A percentile compares a stretch with the other conserved stretches of the same genome.
These are phyloP conservation scores for Drosophila flavopinicola DNA, from an alignment of 2,888 invertebrate genomes.

Conservation along the genomic window DNA sequence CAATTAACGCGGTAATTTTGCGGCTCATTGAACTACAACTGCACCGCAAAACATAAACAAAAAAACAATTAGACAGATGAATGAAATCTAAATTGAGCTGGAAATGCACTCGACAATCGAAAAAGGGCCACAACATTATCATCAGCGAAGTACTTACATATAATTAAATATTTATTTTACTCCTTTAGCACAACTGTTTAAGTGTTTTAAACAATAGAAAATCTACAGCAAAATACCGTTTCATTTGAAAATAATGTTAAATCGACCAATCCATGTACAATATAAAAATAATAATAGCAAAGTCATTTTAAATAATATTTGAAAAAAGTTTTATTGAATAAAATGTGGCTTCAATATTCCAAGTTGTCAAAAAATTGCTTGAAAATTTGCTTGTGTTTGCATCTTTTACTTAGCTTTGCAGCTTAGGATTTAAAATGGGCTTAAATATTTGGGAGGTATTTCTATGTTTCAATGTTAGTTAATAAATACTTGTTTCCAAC, in stretches of 20 bases:
- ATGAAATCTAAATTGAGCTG: constrained; percentile 38
- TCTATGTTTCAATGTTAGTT: too few species aligned
- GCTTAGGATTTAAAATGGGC: too few species aligned
- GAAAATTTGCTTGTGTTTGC: too few species aligned
- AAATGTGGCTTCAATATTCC: too few species aligned
- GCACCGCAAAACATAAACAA: constrained; percentile 31
- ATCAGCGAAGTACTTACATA: constrained; percentile 34
- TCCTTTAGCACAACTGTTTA: constrained; percentile 31
- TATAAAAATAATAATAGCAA: too few species aligned
- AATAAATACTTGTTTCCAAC: too few species aligned
- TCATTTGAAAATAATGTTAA: constrained; percentile 21
- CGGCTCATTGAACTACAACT: constrained; percentile 47
- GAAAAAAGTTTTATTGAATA: too few species aligned
- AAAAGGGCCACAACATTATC: constrained; percentile 8
- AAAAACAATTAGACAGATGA: constrained; percentile 46
- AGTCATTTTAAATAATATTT: too few species aligned
- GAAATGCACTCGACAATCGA: constrained; percentile 7
- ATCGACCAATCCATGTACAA: too few species aligned
- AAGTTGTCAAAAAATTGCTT: too few species aligned
- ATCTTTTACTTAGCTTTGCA: too few species aligned
- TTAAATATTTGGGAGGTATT: too few species aligned
- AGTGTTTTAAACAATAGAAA: constrained; percentile 29
- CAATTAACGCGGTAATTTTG: constrained; percentile 33
- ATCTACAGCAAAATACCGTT: constrained; percentile 56
- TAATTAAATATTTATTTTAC: constrained; percentile 67